Conservation (phyloP, 1,140 invertebrate species). For the Achatina immaculata region DNA sequence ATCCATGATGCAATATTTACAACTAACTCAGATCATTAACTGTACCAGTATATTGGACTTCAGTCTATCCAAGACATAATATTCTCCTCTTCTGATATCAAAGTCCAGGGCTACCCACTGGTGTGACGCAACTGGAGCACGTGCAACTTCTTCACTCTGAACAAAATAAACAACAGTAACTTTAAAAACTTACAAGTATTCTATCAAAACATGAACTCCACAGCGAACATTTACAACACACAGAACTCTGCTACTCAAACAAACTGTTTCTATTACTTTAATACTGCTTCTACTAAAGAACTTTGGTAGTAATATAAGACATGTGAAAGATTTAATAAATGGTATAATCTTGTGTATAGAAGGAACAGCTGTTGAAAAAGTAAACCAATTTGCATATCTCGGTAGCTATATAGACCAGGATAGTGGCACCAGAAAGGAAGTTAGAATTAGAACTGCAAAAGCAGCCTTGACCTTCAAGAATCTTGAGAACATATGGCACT, state of each 20-base stretch:
- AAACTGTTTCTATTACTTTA: not conserved
- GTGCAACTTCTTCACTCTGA: constrained; percentile 31
- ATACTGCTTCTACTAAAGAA: not conserved
- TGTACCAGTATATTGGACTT: constrained; percentile 10
- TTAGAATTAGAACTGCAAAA: too few species aligned
- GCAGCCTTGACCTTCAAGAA: too few species aligned
- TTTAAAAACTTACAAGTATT: not conserved
- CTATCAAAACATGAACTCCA: not conserved
- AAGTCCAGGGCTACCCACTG: constrained; percentile 19
- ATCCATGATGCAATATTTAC: not conserved
- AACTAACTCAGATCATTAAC: not conserved
- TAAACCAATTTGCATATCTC: too few species aligned
- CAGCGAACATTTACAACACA: too few species aligned
- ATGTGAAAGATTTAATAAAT: not conserved
- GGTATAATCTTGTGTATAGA: not conserved
- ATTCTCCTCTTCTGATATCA: constrained; percentile 24
- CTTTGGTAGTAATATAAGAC: not conserved
- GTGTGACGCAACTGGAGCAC: not conserved
- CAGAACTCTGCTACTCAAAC: not conserved
- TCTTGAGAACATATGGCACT: too few species aligned
- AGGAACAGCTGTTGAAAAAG: too few species aligned
- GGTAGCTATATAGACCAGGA: too few species aligned
- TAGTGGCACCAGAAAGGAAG: too few species aligned
- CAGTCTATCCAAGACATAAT: constrained; percentile 25
- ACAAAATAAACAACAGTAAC: not conserved